These are phyloP conservation scores for Diachasma alloeum DNA, from an alignment of 1,140 invertebrate genomes.

Conservation along the genomic window DNA sequence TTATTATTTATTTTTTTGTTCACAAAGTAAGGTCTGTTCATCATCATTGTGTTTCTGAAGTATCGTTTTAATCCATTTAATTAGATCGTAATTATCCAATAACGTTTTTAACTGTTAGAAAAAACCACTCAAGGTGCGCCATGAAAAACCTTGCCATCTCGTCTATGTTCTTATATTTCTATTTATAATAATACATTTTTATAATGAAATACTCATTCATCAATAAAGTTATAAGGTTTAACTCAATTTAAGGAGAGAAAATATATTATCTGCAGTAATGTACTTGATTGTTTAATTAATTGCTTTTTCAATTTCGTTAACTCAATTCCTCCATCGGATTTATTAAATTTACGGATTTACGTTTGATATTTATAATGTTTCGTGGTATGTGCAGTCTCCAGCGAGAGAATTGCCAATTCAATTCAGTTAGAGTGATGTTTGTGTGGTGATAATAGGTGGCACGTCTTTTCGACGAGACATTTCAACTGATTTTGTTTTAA, in stretches of 20 bases:
- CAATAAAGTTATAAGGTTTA: neutral
- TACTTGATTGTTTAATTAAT: no score
- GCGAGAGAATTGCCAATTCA: no score
- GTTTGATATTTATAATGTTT: no score
- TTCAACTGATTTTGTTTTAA: no score
- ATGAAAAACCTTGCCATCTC: slow-evolving; percentile 58
- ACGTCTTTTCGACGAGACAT: no score
- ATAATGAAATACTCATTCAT: slow-evolving; percentile 41
- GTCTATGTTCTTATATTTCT: slow-evolving; percentile 33
- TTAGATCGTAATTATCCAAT: neutral
- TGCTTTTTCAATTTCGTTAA: no score
- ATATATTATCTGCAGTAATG: no score
- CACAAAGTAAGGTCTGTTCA: neutral
- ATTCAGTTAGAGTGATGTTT: no score
- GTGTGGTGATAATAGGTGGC: no score
- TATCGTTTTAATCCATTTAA: neutral
- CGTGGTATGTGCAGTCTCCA: no score
- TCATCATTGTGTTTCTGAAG: neutral
- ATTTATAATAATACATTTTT: slow-evolving; percentile 38
- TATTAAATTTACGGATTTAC: no score
- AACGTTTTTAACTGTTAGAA: neutral
- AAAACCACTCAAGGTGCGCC: slow-evolving; percentile 47
- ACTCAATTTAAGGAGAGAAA: neutral
- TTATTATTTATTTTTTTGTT: slow-evolving; percentile 46
- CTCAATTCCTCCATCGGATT: no score